Evolutionary conservation across 2,113 vertebrate genomes (phyloP), one percentile per base, ranked within the genome.

Genomic region (Hippocampus abdominalis): DNA sequence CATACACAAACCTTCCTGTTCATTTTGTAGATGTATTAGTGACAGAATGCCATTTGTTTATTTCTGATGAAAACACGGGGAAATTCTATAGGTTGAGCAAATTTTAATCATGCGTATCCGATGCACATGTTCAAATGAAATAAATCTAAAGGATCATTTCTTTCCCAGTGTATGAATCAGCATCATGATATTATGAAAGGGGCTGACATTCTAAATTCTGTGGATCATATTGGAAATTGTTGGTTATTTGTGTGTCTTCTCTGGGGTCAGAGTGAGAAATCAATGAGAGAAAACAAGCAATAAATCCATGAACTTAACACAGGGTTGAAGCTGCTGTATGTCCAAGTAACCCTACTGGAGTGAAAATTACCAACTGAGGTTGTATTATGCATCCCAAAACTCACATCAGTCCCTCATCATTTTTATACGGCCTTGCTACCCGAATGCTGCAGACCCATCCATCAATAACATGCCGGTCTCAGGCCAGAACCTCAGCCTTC

Each of bases 381-480:
- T 82, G 49, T 74, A 79, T 71, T 84, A 78, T 75, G 77, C 79
- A 81, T 76, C 73, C 74, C 74, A 74, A 80, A 77, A 40, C 69
- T 78, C 85, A 79, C 80, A 83, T 71, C 63, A 69, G 74, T 74
- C 75, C 68, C 49, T 77, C 66, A 80, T 62, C 63, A 66, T 76
- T 75, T 80, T 69, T 66, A 80, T 75, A 68, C 73, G 81, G 74
- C 77, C 77, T 56, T 66, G 80, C 77, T 75, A 70, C 69, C 66
- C 71, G 4, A 85, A 84, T 64, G 53, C 75, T 79, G 68, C 80
- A 84, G 76, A 84, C 75, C 80, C 65, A 87, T 90, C 86, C 85
- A 88, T 91, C 87, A 87, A 74, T 81, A 78, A 67, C 76, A 81
- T 83, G 85, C 80, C 73, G 48, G 74, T 68, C 68, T 69, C 74